Percentiles rank a stretch among this genome's conserved stretches.
Conservation (phyloP, 1,140 invertebrate genomes). For the Heliothis virescens region DNA sequence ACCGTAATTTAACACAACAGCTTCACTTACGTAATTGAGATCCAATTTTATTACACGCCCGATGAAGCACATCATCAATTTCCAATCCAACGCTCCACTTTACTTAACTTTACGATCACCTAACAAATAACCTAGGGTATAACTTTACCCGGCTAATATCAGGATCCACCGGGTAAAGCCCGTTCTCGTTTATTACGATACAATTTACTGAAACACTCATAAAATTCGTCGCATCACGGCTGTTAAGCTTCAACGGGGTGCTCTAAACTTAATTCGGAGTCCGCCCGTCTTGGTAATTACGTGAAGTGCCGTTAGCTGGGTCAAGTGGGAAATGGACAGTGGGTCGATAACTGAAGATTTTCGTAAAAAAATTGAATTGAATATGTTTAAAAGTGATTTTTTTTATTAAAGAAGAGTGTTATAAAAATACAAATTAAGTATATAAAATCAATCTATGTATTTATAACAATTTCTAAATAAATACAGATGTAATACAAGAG, state of each 20-base stretch:
- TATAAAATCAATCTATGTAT: too few relatives aligned
- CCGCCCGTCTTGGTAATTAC: slow-evolving; percentile 2
- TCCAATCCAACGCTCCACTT: too few relatives aligned
- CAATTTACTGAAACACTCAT: slow-evolving; percentile 17
- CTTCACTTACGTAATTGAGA: neutral
- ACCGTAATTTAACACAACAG: neutral
- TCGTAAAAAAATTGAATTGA: neutral
- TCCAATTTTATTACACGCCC: too few relatives aligned
- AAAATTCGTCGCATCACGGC: slow-evolving; percentile 20
- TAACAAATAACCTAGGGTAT: neutral
- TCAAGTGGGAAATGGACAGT: slow-evolving; percentile 18
- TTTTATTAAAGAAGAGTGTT: too few relatives aligned
- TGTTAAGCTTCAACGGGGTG: slow-evolving; percentile 1
- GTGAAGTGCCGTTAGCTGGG: slow-evolving; percentile 3
- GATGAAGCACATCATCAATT: too few relatives aligned
- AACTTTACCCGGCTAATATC: neutral
- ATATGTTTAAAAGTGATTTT: neutral
- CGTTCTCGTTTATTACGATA: slow-evolving; percentile 24
- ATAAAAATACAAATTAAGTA: too few relatives aligned
- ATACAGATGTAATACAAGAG: too few relatives aligned
- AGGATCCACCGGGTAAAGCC: neutral
- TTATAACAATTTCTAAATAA: too few relatives aligned
- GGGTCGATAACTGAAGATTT: neutral
- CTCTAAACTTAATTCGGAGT: slow-evolving; percentile 30
- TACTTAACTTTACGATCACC: neutral